Conservation (phyloP, 2,113 vertebrate genomes). For the Vireo altiloquus region DNA sequence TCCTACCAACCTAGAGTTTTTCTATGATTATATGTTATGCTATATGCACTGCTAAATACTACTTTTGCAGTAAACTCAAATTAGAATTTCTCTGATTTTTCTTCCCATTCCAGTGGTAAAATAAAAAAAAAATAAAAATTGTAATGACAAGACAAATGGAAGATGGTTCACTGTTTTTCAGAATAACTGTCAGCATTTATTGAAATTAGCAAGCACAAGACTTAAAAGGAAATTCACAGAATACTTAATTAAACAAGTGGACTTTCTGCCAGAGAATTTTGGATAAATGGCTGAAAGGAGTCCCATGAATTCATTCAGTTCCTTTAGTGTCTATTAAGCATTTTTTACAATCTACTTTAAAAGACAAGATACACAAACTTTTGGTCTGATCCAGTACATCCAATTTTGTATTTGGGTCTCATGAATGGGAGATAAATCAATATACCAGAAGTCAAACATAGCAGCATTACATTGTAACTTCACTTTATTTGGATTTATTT, state of each 20-base stretch:
- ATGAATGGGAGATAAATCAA: neutral
- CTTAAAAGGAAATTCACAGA: neutral
- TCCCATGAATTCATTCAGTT: neutral
- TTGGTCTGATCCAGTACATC: neutral
- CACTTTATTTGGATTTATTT: neutral
- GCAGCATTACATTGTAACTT: neutral
- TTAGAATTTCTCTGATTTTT: neutral
- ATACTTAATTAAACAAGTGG: neutral
- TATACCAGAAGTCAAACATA: neutral
- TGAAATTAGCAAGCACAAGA: too few relatives aligned
- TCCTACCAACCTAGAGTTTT: neutral
- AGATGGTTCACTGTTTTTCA: neutral
- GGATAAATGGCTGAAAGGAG: neutral
- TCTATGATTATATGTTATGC: neutral
- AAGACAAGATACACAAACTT: neutral
- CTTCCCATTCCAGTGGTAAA: neutral
- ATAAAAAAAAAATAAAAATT: too few relatives aligned
- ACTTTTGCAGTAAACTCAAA: neutral
- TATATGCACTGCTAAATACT: neutral
- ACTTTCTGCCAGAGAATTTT: neutral
- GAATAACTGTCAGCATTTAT: too few relatives aligned
- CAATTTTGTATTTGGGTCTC: neutral
- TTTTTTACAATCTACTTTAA: neutral
- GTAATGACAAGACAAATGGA: neutral
- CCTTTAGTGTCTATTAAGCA: neutral